Evolutionary conservation across 2,888 invertebrate species (phyloP).

Genomic region (Steinernema hermaphroditum): DNA sequence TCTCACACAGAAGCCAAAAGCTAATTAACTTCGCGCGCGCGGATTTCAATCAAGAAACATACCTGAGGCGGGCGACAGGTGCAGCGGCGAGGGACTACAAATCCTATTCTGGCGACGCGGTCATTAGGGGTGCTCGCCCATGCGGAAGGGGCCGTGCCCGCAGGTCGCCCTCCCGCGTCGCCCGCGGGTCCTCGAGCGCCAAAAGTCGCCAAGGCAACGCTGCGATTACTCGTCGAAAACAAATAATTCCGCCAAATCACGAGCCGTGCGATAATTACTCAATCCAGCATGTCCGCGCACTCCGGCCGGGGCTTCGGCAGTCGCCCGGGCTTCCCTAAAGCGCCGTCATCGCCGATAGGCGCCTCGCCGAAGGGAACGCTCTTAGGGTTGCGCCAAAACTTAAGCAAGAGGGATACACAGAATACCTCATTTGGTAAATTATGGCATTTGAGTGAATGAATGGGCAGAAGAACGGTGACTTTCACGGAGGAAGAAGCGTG

Average conservation of each 20-base stretch:
- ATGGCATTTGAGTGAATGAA: too few relatives aligned
- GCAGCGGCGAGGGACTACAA: neutral
- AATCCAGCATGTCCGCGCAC: neutral
- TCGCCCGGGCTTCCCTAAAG: too few relatives aligned
- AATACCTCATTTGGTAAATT: too few relatives aligned
- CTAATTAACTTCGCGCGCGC: neutral
- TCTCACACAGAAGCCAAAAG: neutral
- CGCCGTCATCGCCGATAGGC: too few relatives aligned
- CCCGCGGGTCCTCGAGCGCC: neutral
- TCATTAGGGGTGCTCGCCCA: neutral
- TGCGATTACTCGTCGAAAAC: neutral
- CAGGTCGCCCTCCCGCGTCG: too few relatives aligned
- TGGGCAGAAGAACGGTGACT: too few relatives aligned
- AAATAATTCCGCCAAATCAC: neutral
- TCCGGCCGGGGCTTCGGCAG: too few relatives aligned
- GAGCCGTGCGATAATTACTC: constrained; percentile 10
- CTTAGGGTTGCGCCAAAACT: too few relatives aligned
- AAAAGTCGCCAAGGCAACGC: constrained; percentile 16
- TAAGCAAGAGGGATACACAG: too few relatives aligned
- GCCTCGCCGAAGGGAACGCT: too few relatives aligned
- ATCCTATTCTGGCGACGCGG: neutral
- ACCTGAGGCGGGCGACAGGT: neutral
- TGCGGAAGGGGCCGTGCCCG: neutral
- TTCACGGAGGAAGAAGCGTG: too few relatives aligned
- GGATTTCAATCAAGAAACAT: neutral